Conservation (phyloP, 2,113 vertebrate genomes). For the Salvelinus sp. region DNA sequence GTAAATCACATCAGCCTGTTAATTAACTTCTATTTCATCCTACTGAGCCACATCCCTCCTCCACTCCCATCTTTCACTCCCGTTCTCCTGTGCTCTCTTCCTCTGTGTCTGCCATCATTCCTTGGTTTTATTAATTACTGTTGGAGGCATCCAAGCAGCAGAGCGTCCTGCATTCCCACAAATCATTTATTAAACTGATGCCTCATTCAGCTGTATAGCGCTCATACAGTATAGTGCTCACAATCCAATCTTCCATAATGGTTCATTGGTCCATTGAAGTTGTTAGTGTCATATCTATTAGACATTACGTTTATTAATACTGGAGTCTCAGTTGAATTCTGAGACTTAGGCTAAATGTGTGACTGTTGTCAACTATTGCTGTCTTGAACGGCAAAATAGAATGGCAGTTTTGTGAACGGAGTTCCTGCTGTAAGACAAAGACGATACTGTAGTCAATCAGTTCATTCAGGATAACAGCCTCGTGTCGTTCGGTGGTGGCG, state of each 20-base stretch:
- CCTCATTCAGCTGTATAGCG: not conserved
- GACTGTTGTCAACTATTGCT: not conserved
- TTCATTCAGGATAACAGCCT: slow-evolving; percentile 6
- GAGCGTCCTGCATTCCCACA: slow-evolving; percentile 11
- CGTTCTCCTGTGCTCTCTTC: too few relatives aligned
- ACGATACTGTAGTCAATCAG: not conserved
- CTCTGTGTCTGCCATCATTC: too few relatives aligned
- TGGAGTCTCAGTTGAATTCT: not conserved
- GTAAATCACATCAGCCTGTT: too few relatives aligned
- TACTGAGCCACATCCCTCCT: not conserved
- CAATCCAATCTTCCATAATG: not conserved
- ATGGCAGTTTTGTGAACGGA: not conserved
- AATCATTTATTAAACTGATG: slow-evolving; percentile 23
- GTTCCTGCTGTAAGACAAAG: not conserved
- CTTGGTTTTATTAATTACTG: not conserved
- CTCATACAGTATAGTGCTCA: not conserved
- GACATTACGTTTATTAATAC: not conserved
- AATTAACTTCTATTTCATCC: too few relatives aligned
- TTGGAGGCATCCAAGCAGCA: slow-evolving; percentile 7
- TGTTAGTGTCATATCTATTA: not conserved
- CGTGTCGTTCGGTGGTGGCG: slow-evolving; percentile 6
- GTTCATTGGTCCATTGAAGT: too few relatives aligned
- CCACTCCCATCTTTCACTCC: not conserved
- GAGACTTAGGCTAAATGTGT: not conserved
- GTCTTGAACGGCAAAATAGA: too few relatives aligned